phyloP scores from a whole-genome alignment of 2,113 vertebrate genomes.

The Ailuropoda melanoleuca region DNA sequence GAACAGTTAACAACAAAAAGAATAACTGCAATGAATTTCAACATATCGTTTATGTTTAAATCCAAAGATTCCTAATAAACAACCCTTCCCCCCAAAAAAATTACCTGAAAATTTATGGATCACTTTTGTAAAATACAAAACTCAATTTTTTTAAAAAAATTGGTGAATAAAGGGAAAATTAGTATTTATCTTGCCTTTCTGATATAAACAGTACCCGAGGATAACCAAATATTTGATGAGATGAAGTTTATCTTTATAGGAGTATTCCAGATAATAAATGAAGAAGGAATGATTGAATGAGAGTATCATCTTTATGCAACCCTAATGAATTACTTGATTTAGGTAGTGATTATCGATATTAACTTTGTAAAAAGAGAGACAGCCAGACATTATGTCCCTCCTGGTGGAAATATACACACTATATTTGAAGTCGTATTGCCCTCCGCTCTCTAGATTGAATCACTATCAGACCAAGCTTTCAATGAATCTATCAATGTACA shows the following conservation, averaged over 20 bases:
- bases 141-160: not conserved
- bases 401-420: not conserved
- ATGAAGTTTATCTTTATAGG: not conserved
- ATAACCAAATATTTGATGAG: slow-evolving; percentile 3
- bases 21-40: not conserved
- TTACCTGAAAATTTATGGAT: not conserved
- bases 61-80: not conserved
- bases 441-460: not conserved
- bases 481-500: not conserved
- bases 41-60: not conserved
- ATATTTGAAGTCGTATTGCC: not conserved
- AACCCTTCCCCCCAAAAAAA: not conserved
- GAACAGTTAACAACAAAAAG: not conserved
- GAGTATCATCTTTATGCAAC: not conserved
- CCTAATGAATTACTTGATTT: not conserved
- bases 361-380: not conserved
- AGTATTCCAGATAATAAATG: not conserved
- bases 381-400: not conserved
- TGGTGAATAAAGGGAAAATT: not conserved
- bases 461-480: not conserved
- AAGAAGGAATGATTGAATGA: not conserved
- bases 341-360: not conserved
- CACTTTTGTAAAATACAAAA: not conserved
- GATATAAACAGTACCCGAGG: not conserved
- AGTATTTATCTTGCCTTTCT: not conserved